These are phyloP conservation scores for Calidris pygmaea DNA, from an alignment of 2,113 vertebrate genomes.

Conservation along the genomic window DNA sequence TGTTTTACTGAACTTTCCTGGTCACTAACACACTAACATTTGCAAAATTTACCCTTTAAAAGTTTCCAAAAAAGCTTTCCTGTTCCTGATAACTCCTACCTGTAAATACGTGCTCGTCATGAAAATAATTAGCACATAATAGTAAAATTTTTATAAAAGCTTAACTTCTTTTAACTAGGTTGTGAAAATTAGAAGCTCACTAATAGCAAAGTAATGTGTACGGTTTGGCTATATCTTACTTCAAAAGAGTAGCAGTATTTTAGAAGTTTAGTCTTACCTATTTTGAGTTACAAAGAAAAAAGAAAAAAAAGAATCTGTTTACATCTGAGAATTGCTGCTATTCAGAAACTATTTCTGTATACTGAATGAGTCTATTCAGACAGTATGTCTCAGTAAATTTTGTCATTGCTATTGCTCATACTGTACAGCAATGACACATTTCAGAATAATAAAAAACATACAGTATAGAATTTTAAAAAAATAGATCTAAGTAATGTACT, in stretches of 20 bases:
- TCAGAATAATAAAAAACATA: slow-evolving; percentile 1
- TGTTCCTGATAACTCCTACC: not conserved
- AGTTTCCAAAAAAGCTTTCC: not conserved
- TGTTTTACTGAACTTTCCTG: not conserved
- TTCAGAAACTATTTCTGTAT: slow-evolving; percentile 6
- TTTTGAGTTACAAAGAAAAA: not conserved
- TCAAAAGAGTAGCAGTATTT: not conserved
- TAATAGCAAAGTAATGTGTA: not conserved
- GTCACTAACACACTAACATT: not conserved
- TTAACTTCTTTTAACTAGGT: not conserved
- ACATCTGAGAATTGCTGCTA: not conserved
- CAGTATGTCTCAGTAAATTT: not conserved
- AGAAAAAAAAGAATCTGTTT: not conserved
- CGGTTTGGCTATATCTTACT: not conserved
- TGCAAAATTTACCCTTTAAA: not conserved
- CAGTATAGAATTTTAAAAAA: not conserved
- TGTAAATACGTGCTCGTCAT: not conserved
- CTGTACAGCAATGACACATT: not conserved
- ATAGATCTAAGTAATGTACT: not conserved
- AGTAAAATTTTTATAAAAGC: not conserved
- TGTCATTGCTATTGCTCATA: not conserved
- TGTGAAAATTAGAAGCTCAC: not conserved
- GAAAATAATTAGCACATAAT: not conserved
- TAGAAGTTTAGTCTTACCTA: not conserved
- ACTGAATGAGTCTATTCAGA: slow-evolving; percentile 2